Percentiles rank a stretch among this genome's conserved stretches.
These are phyloP conservation scores for Nothobranchius furzeri DNA, from an alignment of 2,113 vertebrate species.

Conservation along the genomic window DNA sequence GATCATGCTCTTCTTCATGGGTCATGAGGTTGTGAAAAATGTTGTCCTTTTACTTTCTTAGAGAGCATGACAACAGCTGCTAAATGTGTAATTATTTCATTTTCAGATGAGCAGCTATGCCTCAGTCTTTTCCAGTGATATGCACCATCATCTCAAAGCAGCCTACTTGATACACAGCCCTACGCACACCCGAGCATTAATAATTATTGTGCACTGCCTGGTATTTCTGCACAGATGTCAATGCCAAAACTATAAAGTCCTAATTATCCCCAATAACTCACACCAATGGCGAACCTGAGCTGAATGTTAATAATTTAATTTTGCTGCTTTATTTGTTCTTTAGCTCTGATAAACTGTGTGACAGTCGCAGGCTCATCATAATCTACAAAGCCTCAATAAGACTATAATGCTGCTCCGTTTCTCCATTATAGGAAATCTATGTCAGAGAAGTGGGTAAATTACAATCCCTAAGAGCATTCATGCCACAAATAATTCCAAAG, in stretches of 20 bases:
- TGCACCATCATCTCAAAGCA: slow-evolving; percentile 7
- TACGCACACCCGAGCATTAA: slow-evolving; percentile 28
- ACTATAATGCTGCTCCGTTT: slow-evolving; percentile 22
- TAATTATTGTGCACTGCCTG: slow-evolving; percentile 36
- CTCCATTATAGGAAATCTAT: slow-evolving; percentile 35
- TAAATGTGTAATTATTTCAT: slow-evolving; percentile 38
- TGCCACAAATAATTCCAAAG: slow-evolving; percentile 10
- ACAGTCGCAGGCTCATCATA: slow-evolving; percentile 7
- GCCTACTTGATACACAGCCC: slow-evolving; percentile 43
- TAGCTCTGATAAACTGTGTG: slow-evolving; percentile 9
- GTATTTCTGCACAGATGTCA: slow-evolving; percentile 55
- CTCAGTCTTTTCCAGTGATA: slow-evolving; percentile 16
- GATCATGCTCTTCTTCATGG: not conserved
- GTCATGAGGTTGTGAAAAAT: slow-evolving; percentile 4
- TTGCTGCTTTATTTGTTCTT: slow-evolving; percentile 19
- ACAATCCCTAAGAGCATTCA: slow-evolving; percentile 11
- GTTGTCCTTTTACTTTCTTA: slow-evolving; percentile 4
- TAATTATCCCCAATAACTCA: slow-evolving; percentile 55
- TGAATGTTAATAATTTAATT: slow-evolving; percentile 47
- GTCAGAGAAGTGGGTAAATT: slow-evolving; percentile 34
- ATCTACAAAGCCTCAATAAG: slow-evolving; percentile 30
- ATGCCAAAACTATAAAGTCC: slow-evolving; percentile 49
- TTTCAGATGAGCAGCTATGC: slow-evolving; percentile 20
- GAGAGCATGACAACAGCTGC: slow-evolving; percentile 29
- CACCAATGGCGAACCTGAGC: slow-evolving; percentile 36